Conservation (phyloP, 2,113 vertebrate genomes). For the Genyomyrus donnyi region DNA sequence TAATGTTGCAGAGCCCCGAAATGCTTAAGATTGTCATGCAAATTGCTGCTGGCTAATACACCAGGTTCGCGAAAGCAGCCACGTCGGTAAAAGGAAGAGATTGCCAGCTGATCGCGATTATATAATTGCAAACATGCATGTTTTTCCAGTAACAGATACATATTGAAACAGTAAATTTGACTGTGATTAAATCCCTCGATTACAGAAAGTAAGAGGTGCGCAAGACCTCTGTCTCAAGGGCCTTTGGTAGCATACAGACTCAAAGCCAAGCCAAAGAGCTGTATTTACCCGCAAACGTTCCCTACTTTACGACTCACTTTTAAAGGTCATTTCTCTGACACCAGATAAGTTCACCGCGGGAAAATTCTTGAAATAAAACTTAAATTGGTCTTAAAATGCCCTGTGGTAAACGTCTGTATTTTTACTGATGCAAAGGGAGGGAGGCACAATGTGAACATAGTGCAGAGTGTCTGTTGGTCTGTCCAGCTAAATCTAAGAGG, state of each 20-base stretch:
- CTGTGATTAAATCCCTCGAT: background rate
- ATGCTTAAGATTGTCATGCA: background rate
- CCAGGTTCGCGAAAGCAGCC: background rate
- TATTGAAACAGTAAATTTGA: background rate
- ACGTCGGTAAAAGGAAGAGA: background rate
- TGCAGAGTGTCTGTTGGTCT: background rate
- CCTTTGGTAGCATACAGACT: background rate
- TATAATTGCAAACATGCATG: slow-evolving; percentile 8
- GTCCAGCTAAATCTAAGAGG: background rate
- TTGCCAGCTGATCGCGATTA: background rate
- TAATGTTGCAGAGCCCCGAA: background rate
- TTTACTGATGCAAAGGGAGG: background rate
- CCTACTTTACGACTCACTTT: background rate
- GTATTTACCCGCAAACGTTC: background rate
- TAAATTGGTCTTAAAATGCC: background rate
- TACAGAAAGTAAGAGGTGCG: slow-evolving; percentile 1
- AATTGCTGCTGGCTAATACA: background rate
- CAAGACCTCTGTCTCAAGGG: background rate
- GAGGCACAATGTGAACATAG: too few species aligned
- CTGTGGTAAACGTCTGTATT: background rate
- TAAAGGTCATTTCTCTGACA: background rate
- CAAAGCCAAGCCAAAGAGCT: background rate
- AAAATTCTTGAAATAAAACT: slow-evolving; percentile 1
- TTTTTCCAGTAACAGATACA: background rate
- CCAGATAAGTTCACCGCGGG: background rate